Evolutionary conservation across 2,797 vertebrate species (phyloP).

Genomic region (Pipistrellus kuhlii): DNA sequence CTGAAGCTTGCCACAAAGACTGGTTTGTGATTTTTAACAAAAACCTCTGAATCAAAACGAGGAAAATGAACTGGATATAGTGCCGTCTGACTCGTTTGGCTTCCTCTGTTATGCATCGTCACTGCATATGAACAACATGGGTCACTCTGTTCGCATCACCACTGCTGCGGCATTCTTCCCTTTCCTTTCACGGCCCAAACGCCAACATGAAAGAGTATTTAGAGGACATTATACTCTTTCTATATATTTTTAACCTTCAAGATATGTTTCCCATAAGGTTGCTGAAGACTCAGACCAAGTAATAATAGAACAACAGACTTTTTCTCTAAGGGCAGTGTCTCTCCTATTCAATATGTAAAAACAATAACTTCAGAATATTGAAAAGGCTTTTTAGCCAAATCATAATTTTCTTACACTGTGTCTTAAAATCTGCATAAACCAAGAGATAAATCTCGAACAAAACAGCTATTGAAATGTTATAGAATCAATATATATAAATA

Average conservation of each 20-base stretch:
- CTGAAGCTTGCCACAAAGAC: slow-evolving; percentile 85
- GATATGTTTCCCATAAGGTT: slow-evolving; percentile 25
- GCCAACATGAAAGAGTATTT: slow-evolving; percentile 60
- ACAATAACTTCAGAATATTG: not conserved
- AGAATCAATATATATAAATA: not conserved
- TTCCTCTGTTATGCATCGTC: slow-evolving; percentile 68
- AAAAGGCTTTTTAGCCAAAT: not conserved
- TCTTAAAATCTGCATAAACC: not conserved
- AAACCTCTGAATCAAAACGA: slow-evolving; percentile 76
- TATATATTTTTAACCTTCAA: slow-evolving; percentile 17
- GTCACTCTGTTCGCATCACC: slow-evolving; percentile 22
- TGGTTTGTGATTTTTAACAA: slow-evolving; percentile 85
- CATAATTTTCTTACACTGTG: not conserved
- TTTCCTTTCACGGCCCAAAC: slow-evolving; percentile 5
- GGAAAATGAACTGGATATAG: slow-evolving; percentile 78
- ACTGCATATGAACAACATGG: slow-evolving; percentile 68
- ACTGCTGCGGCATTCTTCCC: not conserved
- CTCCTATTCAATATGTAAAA: not conserved
- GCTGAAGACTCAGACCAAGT: slow-evolving; percentile 10
- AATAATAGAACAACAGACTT: not conserved
- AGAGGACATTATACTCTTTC: slow-evolving; percentile 59
- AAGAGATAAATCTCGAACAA: not conserved
- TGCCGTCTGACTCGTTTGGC: slow-evolving; percentile 76
- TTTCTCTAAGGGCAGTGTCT: not conserved
- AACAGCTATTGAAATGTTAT: not conserved